These are phyloP conservation scores for Cydia amplana DNA, from an alignment of 1,140 invertebrate genomes.

Conservation along the genomic window DNA sequence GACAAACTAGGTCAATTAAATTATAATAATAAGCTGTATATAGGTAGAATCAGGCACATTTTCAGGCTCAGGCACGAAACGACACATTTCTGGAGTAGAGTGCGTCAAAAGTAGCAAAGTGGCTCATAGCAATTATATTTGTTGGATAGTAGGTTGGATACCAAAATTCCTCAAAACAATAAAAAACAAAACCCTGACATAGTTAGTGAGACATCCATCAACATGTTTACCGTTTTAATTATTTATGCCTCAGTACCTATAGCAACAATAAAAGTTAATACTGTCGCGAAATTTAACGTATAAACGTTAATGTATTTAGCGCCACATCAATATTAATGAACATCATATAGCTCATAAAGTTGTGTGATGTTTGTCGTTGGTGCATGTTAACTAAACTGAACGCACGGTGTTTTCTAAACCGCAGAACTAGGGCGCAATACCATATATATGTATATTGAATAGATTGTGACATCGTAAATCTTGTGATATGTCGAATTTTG, in stretches of 20 bases:
- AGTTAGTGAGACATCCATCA: background rate
- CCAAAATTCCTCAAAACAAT: background rate
- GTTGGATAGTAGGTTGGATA: background rate
- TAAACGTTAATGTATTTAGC: conserved; percentile 10
- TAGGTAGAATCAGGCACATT: too few species aligned
- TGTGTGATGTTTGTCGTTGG: conserved; percentile 6
- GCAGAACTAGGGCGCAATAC: background rate
- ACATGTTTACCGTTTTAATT: background rate
- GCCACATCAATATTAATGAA: background rate
- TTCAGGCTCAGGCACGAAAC: too few species aligned
- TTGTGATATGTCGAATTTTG: too few species aligned
- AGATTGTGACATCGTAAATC: background rate
- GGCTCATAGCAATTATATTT: background rate
- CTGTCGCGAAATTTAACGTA: conserved; percentile 1
- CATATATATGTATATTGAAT: background rate
- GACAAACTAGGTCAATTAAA: conserved; percentile 71
- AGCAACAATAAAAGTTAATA: conserved; percentile 16
- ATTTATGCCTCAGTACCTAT: background rate
- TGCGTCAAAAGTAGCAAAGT: too few species aligned
- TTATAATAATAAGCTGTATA: background rate
- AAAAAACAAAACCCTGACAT: background rate
- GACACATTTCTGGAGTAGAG: too few species aligned
- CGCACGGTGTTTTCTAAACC: background rate
- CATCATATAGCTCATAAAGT: background rate
- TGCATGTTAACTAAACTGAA: conserved; percentile 1